Conservation (phyloP, 2,797 vertebrate species). For the Argyrosomus regius region DNA sequence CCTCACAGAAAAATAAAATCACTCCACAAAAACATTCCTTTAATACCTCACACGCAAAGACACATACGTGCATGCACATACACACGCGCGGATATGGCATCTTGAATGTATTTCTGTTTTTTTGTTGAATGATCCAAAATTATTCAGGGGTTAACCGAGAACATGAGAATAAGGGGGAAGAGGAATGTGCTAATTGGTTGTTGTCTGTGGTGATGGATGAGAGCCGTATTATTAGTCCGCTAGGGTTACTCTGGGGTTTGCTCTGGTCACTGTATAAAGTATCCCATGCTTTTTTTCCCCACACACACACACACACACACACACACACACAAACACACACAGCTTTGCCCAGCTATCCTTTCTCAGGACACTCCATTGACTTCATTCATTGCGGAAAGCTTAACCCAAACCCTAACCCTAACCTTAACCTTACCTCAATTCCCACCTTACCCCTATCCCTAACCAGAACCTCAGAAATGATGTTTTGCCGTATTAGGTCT, state of each 20-base stretch:
- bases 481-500: too few relatives aligned
- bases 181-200: conserved; percentile 85
- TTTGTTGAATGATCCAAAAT: conserved; percentile 70
- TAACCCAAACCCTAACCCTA: too few relatives aligned
- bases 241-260: conserved; percentile 68
- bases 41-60: conserved; percentile 27
- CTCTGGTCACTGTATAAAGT: conserved; percentile 66
- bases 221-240: conserved; percentile 77
- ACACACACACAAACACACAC: conserved; percentile 11
- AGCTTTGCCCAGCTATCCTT: too few relatives aligned
- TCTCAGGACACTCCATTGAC: too few relatives aligned
- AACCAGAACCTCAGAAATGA: too few relatives aligned
- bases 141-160: conserved; percentile 70
- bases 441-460: too few relatives aligned
- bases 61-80: neutral
- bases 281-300: conserved; percentile 23
- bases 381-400: too few relatives aligned
- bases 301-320: conserved; percentile 11
- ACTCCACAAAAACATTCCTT: conserved; percentile 48
- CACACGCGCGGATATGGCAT: conserved; percentile 20
- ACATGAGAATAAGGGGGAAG: conserved; percentile 71
- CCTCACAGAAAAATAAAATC: conserved; percentile 37
- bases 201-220: conserved; percentile 85
- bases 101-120: conserved; percentile 48
- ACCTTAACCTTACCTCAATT: too few relatives aligned